phyloP scores from a whole-genome alignment of 2,888 invertebrate species.

The Meandrusa payeni region DNA sequence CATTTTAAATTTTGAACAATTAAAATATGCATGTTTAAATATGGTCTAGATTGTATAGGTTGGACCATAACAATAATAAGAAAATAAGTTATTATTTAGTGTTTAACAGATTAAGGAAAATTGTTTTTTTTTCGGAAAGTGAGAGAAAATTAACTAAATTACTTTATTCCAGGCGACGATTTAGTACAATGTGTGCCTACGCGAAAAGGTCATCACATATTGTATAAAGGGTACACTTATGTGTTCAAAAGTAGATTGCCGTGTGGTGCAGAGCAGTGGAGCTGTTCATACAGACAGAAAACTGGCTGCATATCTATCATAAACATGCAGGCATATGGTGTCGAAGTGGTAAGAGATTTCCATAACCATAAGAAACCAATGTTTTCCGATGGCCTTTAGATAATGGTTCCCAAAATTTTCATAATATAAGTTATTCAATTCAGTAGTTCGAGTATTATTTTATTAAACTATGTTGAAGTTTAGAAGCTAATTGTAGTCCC shows the following conservation, averaged over 20 bases:
- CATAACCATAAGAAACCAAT: constrained; percentile 74
- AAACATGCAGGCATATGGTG: constrained; percentile 69
- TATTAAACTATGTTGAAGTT: too few species aligned
- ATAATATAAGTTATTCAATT: too few species aligned
- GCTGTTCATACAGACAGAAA: constrained; percentile 68
- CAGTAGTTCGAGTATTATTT: too few species aligned
- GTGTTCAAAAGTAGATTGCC: constrained; percentile 68
- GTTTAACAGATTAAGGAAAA: constrained; percentile 4
- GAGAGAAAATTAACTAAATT: constrained; percentile 11
- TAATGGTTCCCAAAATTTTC: too few species aligned
- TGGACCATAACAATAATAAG: constrained; percentile 22
- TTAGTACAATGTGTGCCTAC: constrained; percentile 71
- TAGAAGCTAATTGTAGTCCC: too few species aligned
- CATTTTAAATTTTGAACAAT: neutral
- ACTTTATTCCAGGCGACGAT: constrained; percentile 61
- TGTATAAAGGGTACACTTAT: constrained; percentile 72
- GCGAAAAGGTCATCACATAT: constrained; percentile 67
- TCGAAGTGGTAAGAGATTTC: constrained; percentile 68
- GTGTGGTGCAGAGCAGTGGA: constrained; percentile 73
- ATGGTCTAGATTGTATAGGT: constrained; percentile 3
- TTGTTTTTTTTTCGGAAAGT: neutral
- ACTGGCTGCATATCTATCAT: constrained; percentile 74
- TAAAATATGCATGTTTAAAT: neutral
- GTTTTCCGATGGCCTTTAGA: constrained; percentile 46
- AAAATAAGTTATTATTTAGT: constrained; percentile 10